Conservation (phyloP, 2,113 vertebrate species). For the Diphyllodes magnificus region DNA sequence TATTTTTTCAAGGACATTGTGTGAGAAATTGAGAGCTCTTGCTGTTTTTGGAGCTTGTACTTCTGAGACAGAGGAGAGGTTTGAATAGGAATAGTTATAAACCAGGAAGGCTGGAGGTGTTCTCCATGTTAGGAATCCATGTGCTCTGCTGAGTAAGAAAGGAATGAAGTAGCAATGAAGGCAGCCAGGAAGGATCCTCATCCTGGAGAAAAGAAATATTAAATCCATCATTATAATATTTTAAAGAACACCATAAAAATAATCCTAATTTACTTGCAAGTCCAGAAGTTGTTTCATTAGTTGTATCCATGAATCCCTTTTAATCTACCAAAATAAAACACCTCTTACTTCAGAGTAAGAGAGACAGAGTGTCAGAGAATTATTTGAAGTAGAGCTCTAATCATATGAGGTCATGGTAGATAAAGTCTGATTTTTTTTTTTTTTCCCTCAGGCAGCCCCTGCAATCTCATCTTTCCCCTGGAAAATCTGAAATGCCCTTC, state of each 20-base stretch:
- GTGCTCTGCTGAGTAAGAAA: neutral
- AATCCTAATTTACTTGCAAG: neutral
- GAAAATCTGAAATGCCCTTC: neutral
- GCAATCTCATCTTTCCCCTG: neutral
- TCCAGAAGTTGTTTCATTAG: neutral
- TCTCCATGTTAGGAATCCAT: neutral
- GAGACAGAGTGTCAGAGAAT: neutral
- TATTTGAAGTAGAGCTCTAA: neutral
- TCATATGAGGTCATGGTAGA: neutral
- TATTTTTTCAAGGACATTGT: slow-evolving; percentile 8
- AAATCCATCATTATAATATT: neutral
- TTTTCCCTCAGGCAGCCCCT: neutral
- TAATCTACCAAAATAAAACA: neutral
- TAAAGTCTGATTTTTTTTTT: neutral
- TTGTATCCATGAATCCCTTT: neutral
- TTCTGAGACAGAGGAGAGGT: slow-evolving; percentile 29
- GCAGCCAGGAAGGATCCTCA: neutral
- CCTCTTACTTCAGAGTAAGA: neutral
- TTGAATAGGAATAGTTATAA: slow-evolving; percentile 36
- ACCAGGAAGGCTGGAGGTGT: neutral
- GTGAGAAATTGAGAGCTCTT: slow-evolving; percentile 25
- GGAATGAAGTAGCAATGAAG: slow-evolving; percentile 4
- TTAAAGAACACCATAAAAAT: neutral
- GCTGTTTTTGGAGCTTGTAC: slow-evolving; percentile 6
- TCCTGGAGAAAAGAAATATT: neutral